These are phyloP conservation scores for Sepioteuthis lessoniana DNA, from an alignment of 2,888 invertebrate species.

Conservation along the genomic window DNA sequence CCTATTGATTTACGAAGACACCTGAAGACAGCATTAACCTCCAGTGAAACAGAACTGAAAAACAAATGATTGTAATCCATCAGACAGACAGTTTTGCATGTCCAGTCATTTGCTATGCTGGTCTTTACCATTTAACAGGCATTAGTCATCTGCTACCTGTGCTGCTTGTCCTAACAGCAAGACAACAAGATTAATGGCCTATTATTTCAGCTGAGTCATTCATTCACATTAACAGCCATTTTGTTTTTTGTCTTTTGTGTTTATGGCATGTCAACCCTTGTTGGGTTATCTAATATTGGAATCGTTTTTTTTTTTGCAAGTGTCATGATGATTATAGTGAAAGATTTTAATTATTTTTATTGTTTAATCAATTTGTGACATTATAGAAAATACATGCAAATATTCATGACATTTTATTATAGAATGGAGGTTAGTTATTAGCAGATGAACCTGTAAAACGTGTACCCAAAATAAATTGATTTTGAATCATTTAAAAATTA, in stretches of 20 bases:
- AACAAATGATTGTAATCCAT: not conserved
- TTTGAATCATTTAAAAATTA: too few relatives aligned
- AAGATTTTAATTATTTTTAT: too few relatives aligned
- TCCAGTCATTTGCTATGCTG: not conserved
- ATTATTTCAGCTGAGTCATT: slow-evolving; percentile 2
- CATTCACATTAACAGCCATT: not conserved
- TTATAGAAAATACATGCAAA: too few relatives aligned
- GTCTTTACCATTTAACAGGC: not conserved
- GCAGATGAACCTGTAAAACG: too few relatives aligned
- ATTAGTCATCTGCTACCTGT: not conserved
- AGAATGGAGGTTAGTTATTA: too few relatives aligned
- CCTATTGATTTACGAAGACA: not conserved
- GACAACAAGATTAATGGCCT: not conserved
- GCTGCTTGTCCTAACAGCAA: not conserved
- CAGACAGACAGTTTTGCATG: not conserved
- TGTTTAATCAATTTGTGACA: too few relatives aligned
- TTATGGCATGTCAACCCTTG: too few relatives aligned
- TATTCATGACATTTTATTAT: too few relatives aligned
- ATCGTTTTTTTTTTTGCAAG: too few relatives aligned
- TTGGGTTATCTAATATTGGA: too few relatives aligned
- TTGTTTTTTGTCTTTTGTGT: not conserved
- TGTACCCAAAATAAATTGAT: too few relatives aligned
- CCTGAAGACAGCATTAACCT: not conserved
- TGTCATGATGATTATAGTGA: too few relatives aligned
- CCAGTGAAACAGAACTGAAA: not conserved